Evolutionary conservation across 2,113 vertebrate species (phyloP).

Genomic region (Ceyx margarethae): DNA sequence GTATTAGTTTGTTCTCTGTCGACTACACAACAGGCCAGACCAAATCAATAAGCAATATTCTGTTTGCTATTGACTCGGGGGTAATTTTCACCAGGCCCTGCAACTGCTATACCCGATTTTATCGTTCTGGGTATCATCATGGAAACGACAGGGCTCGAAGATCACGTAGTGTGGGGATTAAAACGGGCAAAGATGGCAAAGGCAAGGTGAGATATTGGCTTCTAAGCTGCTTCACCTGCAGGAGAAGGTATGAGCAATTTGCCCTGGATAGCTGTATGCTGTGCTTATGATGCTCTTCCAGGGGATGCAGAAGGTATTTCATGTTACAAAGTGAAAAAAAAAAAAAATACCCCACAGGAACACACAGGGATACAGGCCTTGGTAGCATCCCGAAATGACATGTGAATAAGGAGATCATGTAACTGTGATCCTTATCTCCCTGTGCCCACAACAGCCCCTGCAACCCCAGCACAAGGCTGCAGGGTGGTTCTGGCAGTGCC

Average conservation of each 20-base stretch:
- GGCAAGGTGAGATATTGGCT: neutral
- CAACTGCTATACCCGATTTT: slow-evolving; percentile 27
- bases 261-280: neutral
- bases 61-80: slow-evolving; percentile 65
- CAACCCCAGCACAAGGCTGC: neutral
- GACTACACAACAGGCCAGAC: slow-evolving; percentile 58
- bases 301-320: neutral
- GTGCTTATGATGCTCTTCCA: neutral
- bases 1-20: slow-evolving; percentile 66
- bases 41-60: slow-evolving; percentile 78
- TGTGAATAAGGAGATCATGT: neutral
- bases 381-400: fast-evolving
- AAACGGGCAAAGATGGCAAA: neutral
- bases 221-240: neutral
- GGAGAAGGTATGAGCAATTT: neutral
- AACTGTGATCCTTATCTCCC: neutral
- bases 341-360: too few relatives aligned
- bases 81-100: slow-evolving; percentile 5
- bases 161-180: neutral
- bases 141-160: neutral
- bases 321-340: neutral
- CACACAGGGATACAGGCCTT: fast-evolving
- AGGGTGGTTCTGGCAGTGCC: neutral
- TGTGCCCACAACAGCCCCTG: neutral
- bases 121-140: neutral